Percentiles rank a stretch among this genome's conserved stretches.
These are phyloP conservation scores for Rhynchonycteris naso DNA, from an alignment of 2,797 vertebrate species.

Conservation along the genomic window DNA sequence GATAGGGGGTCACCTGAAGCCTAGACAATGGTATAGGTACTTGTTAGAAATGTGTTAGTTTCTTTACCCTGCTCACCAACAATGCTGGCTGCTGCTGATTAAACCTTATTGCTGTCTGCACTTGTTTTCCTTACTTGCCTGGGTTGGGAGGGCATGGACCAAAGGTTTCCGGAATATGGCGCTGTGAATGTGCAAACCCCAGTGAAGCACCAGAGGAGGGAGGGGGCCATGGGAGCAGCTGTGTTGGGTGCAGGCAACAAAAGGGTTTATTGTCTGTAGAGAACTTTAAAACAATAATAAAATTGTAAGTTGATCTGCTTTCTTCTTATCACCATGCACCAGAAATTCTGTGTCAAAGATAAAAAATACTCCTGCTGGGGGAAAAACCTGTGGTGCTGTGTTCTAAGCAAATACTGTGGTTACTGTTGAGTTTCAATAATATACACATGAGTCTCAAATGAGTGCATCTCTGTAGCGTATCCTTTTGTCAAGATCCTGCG, in stretches of 20 bases:
- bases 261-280: background rate
- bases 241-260: background rate
- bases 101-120: background rate
- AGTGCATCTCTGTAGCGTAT: background rate
- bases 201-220: background rate
- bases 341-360: conserved; percentile 24
- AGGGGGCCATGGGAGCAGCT: background rate
- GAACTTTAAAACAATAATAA: conserved; percentile 56
- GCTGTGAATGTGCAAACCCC: background rate
- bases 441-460: background rate
- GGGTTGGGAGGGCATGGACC: background rate
- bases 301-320: background rate
- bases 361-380: background rate
- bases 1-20: too few relatives aligned
- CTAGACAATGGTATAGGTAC: background rate
- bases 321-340: conserved; percentile 41
- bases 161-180: background rate
- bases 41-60: background rate
- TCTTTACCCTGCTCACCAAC: background rate
- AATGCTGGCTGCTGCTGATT: background rate
- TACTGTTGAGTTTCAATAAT: background rate
- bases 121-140: background rate
- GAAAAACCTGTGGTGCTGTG: background rate
- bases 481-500: background rate
- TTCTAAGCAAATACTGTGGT: background rate